Evolutionary conservation across 2,888 invertebrate species (phyloP).

Genomic region (Oligia strigilis): DNA sequence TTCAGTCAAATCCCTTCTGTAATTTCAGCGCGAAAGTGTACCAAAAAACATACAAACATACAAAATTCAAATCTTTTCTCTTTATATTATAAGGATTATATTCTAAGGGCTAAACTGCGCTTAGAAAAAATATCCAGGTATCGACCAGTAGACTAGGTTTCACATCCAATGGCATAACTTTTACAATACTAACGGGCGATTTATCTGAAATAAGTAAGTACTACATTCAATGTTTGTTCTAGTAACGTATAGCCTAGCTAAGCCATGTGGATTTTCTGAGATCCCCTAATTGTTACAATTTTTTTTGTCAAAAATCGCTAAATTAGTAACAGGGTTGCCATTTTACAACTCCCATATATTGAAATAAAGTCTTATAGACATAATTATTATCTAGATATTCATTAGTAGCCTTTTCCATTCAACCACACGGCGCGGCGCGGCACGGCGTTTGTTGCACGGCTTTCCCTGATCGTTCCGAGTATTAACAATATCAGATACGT

Average conservation of each 20-base stretch:
- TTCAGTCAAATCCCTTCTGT: not conserved
- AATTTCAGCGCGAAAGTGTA: not conserved
- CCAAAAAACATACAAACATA: no score
- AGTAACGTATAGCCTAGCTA: not conserved
- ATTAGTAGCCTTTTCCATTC: not conserved
- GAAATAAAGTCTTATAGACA: conserved; percentile 2
- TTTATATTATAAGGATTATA: not conserved
- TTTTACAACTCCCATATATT: not conserved
- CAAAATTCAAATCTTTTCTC: not conserved
- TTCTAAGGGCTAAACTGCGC: not conserved
- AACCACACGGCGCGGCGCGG: not conserved
- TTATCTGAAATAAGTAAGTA: not conserved
- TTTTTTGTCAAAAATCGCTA: not conserved
- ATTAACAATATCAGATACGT: conserved; percentile 32
- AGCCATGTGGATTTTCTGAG: not conserved
- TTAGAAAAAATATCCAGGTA: not conserved
- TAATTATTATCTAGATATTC: conserved; percentile 1
- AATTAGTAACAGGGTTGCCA: not conserved
- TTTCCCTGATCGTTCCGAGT: conserved; percentile 19
- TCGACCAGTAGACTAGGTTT: not conserved
- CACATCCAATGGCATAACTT: not conserved
- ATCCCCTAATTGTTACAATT: not conserved
- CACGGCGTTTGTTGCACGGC: conserved; percentile 1
- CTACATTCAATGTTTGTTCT: conserved; percentile 11
- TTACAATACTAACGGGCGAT: not conserved